These are phyloP conservation scores for Epinephelus fuscoguttatus DNA, from an alignment of 2,113 vertebrate species.

Conservation along the genomic window DNA sequence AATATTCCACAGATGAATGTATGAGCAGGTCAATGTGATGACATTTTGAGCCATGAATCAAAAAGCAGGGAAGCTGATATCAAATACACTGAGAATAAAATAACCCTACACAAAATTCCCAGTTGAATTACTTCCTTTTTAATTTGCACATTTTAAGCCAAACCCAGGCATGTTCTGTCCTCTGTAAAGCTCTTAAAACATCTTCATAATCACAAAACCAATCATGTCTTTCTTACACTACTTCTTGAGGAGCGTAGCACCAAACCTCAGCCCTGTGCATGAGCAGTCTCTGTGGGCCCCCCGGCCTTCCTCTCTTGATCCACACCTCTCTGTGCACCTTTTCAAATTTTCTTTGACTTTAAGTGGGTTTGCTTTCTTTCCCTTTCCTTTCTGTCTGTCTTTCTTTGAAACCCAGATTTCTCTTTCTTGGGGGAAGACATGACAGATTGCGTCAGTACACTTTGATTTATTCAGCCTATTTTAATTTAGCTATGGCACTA, in stretches of 20 bases:
- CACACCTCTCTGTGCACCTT: too few relatives aligned
- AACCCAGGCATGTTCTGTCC: background rate
- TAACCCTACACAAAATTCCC: background rate
- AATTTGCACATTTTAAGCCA: background rate
- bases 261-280: too few relatives aligned
- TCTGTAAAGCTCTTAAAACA: background rate
- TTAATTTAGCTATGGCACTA: too few relatives aligned
- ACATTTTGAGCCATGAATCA: background rate
- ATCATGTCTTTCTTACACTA: background rate
- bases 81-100: background rate
- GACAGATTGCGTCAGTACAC: too few relatives aligned
- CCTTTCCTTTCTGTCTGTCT: too few relatives aligned
- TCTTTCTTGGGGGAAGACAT: too few relatives aligned
- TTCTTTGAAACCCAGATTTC: too few relatives aligned
- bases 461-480: too few relatives aligned
- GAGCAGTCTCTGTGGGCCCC: too few relatives aligned
- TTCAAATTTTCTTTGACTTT: too few relatives aligned
- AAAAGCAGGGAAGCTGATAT: background rate
- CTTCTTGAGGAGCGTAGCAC: background rate
- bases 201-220: background rate
- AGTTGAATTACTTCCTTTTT: background rate
- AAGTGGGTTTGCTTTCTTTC: too few relatives aligned
- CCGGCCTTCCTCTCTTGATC: too few relatives aligned
- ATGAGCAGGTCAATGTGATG: background rate
- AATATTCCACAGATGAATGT: background rate